These are phyloP conservation scores for Melanotaenia maccullochi DNA, from an alignment of 2,797 vertebrate species.

Conservation along the genomic window DNA sequence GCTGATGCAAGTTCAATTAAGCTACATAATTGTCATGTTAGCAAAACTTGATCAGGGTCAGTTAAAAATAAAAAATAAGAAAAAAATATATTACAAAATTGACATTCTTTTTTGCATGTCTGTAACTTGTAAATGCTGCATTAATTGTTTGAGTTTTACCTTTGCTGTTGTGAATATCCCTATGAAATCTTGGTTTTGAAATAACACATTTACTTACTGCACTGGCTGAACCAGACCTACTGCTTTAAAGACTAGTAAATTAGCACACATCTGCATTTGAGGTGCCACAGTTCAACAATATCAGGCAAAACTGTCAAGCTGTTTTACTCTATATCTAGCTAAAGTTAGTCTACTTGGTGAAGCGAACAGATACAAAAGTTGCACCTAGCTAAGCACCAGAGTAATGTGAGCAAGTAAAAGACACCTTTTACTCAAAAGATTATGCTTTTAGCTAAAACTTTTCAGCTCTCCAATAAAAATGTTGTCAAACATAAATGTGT, in stretches of 20 bases:
- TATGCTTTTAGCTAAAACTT: background rate
- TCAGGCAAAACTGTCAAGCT: background rate
- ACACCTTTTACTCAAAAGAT: background rate
- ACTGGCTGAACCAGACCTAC: conserved; percentile 39
- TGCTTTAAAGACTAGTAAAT: conserved; percentile 3
- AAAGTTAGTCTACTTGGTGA: background rate
- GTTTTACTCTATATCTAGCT: background rate
- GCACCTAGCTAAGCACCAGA: too few relatives aligned
- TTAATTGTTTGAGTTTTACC: background rate
- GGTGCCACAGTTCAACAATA: background rate
- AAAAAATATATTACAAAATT: background rate
- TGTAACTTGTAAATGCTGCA: too few relatives aligned
- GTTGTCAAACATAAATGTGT: background rate
- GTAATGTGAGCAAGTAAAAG: background rate
- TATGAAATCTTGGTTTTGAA: background rate
- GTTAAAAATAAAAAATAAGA: background rate
- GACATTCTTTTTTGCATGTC: background rate
- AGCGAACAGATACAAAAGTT: background rate
- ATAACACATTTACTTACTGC: background rate
- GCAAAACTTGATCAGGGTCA: background rate
- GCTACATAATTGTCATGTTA: background rate
- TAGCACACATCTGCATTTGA: background rate
- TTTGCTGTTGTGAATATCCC: background rate
- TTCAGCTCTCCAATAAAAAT: background rate
- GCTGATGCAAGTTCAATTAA: background rate